Conservation (phyloP, 2,797 vertebrate species). For the Synaphobranchus kaupii region DNA sequence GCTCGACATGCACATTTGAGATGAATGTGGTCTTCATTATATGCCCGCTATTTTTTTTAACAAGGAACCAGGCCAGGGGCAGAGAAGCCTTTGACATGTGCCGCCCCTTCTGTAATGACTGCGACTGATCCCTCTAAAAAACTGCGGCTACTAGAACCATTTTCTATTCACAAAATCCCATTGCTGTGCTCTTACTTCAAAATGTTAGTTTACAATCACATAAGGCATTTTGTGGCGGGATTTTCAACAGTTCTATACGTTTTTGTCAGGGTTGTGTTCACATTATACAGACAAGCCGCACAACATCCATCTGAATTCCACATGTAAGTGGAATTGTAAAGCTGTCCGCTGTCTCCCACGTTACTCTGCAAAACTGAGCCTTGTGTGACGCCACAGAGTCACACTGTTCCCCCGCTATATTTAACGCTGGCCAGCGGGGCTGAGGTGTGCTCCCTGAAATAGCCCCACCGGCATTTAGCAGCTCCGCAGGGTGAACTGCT, state of each 20-base stretch:
- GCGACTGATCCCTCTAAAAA: background rate
- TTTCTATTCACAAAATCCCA: background rate
- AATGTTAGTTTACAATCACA: background rate
- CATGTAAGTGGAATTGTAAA: too few species aligned
- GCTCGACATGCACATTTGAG: background rate
- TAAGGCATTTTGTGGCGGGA: background rate
- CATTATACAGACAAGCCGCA: background rate
- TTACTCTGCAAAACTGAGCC: background rate
- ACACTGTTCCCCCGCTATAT: slow-evolving; percentile 48
- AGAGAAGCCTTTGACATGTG: background rate
- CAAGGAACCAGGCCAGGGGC: background rate
- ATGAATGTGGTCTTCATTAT: background rate
- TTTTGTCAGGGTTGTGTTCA: background rate
- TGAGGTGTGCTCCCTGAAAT: slow-evolving; percentile 49
- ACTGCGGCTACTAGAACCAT: background rate
- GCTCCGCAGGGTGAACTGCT: slow-evolving; percentile 26
- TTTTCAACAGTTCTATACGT: background rate
- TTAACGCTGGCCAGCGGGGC: slow-evolving; percentile 43
- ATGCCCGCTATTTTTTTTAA: background rate
- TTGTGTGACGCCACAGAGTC: slow-evolving; percentile 1
- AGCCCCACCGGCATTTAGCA: slow-evolving; percentile 47
- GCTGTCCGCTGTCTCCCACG: background rate
- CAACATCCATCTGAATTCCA: background rate
- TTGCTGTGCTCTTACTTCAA: background rate
- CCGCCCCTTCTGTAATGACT: background rate